These are phyloP conservation scores for Charina bottae DNA, from an alignment of 2,113 vertebrate genomes.

Conservation along the genomic window DNA sequence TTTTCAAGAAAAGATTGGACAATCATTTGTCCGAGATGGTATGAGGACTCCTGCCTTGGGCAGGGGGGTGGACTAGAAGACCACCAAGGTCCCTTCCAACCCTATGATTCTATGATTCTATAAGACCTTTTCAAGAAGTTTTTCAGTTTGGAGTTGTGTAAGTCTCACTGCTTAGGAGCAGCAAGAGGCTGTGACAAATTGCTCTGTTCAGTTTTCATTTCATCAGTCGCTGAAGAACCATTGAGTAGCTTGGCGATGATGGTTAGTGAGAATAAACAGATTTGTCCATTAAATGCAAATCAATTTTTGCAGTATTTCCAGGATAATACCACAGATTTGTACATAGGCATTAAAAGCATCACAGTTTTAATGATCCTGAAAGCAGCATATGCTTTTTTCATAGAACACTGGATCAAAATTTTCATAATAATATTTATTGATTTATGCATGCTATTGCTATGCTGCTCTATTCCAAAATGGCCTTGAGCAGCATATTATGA, in stretches of 20 bases:
- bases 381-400: background rate
- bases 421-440: background rate
- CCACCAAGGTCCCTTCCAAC: background rate
- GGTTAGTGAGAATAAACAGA: background rate
- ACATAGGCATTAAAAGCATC: background rate
- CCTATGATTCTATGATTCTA: background rate
- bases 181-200: background rate
- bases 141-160: background rate
- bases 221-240: background rate
- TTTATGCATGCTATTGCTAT: too few relatives aligned
- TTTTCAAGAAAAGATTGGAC: too few relatives aligned
- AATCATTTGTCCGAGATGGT: too few relatives aligned
- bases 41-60: too few relatives aligned
- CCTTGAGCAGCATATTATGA: background rate
- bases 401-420: background rate
- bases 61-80: background rate
- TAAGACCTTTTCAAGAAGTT: background rate
- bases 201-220: background rate
- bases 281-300: background rate
- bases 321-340: background rate
- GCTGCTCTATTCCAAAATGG: background rate
- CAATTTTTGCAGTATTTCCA: background rate
- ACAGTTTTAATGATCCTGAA: background rate
- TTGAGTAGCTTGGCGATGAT: background rate
- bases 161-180: background rate